A percentile compares a stretch with the other conserved stretches of the same genome.
Evolutionary conservation across 2,888 invertebrate species (phyloP).

Genomic region (Lasioglossum oenotherae): DNA sequence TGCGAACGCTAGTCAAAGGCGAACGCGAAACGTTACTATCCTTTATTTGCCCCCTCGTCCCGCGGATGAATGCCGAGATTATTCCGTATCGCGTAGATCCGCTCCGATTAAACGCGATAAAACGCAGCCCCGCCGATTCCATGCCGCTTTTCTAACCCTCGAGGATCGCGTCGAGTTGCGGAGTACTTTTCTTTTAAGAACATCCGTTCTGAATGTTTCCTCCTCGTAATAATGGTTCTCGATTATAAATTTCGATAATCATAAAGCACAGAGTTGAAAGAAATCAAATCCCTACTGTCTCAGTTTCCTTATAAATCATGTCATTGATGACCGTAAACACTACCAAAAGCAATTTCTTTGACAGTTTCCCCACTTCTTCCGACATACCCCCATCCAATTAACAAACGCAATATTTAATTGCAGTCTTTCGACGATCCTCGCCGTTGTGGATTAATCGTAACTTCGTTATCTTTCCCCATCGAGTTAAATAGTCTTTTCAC

Average conservation of each 20-base stretch:
- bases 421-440: background rate
- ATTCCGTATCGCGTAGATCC: slow-evolving; percentile 48
- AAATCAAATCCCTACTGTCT: background rate
- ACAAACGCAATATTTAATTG: too few species aligned
- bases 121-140: slow-evolving; percentile 31
- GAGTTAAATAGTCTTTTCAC: slow-evolving; percentile 30
- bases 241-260: background rate
- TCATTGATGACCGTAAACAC: too few species aligned
- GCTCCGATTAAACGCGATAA: slow-evolving; percentile 50
- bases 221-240: background rate
- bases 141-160: background rate
- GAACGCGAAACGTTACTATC: slow-evolving; percentile 40
- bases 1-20: slow-evolving; percentile 49
- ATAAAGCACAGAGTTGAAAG: background rate
- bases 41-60: slow-evolving; percentile 37
- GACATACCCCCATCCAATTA: too few species aligned
- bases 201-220: background rate
- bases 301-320: too few species aligned
- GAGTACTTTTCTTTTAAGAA: background rate
- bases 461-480: background rate
- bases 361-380: too few species aligned
- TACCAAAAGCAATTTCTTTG: too few species aligned
- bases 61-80: slow-evolving; percentile 50
- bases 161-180: background rate
- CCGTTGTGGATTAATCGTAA: background rate